Percentiles rank a stretch among this genome's conserved stretches.
These are phyloP conservation scores for Stichopus horrens DNA, from an alignment of 53 echinoderm and acorn worm genomes.

Conservation along the genomic window DNA sequence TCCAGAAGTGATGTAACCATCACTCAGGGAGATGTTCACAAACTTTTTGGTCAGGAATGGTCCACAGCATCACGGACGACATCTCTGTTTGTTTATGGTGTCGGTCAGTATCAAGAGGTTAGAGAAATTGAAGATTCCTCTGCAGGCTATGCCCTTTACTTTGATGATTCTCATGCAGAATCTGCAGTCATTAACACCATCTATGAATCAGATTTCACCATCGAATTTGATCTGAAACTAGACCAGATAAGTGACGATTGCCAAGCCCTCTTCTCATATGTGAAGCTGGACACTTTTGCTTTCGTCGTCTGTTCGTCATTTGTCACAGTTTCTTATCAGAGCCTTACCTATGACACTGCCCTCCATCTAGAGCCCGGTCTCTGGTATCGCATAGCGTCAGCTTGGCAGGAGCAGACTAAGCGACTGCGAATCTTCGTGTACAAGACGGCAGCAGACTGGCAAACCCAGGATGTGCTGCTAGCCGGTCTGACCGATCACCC, in stretches of 20 bases:
- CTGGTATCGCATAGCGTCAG: conserved; percentile 74
- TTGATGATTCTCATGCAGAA: conserved; percentile 66
- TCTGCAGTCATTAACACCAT: conserved; percentile 65
- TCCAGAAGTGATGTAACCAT: not conserved
- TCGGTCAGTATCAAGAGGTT: conserved; percentile 63
- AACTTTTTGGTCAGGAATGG: conserved; percentile 76
- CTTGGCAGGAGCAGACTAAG: conserved; percentile 71
- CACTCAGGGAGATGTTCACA: conserved; percentile 70
- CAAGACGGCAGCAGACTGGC: conserved; percentile 47
- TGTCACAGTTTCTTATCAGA: not conserved
- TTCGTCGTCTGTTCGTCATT: conserved; percentile 55
- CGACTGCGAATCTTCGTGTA: conserved; percentile 67
- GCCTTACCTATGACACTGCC: conserved; percentile 37
- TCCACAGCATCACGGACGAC: conserved; percentile 21
- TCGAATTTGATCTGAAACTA: conserved; percentile 74
- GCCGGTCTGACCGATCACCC: conserved; percentile 48
- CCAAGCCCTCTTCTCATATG: conserved; percentile 68
- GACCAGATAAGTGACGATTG: conserved; percentile 48
- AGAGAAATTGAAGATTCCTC: conserved; percentile 57
- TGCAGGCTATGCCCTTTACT: conserved; percentile 73
- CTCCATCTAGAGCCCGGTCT: conserved; percentile 53
- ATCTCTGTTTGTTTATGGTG: conserved; percentile 59
- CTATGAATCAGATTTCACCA: conserved; percentile 77
- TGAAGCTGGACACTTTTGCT: conserved; percentile 53
- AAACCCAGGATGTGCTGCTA: conserved; percentile 59